A percentile compares a stretch with the other conserved stretches of the same genome.
Evolutionary conservation across 2,888 invertebrate genomes (phyloP).

Genomic region (Lutraria lutraria): DNA sequence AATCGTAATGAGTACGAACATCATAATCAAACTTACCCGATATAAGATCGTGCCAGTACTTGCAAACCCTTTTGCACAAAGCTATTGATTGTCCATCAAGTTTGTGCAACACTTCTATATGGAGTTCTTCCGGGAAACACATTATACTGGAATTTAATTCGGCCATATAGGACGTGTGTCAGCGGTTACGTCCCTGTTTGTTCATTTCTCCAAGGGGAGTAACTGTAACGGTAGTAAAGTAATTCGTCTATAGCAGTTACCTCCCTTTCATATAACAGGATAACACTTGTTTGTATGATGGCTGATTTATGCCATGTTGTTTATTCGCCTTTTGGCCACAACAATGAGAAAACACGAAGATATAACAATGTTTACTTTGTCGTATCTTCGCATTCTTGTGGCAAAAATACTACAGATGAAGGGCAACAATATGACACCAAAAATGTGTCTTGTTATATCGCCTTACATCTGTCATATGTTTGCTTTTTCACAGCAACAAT

Average conservation of each 20-base stretch:
- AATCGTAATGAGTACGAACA: not conserved
- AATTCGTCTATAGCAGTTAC: not conserved
- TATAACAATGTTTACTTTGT: too few relatives aligned
- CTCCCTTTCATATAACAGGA: not conserved
- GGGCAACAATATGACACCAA: too few relatives aligned
- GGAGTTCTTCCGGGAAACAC: conserved; percentile 66
- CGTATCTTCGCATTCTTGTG: too few relatives aligned
- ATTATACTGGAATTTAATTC: conserved; percentile 47
- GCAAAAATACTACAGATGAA: too few relatives aligned
- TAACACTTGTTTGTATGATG: too few relatives aligned
- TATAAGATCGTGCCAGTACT: conserved; percentile 67
- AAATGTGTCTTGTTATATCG: too few relatives aligned
- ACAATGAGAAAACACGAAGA: too few relatives aligned
- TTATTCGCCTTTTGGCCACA: too few relatives aligned
- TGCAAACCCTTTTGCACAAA: conserved; percentile 62
- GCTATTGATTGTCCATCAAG: conserved; percentile 65
- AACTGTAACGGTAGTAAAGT: not conserved
- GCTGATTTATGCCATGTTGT: too few relatives aligned
- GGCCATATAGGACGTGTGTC: not conserved
- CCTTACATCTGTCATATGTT: too few relatives aligned
- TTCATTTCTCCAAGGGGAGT: not conserved
- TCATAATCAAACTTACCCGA: conserved; percentile 44
- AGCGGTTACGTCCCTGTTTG: not conserved
- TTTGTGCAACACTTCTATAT: conserved; percentile 65
- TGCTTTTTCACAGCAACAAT: too few relatives aligned